phyloP scores from a whole-genome alignment of 2,888 invertebrate species.

The Stenolophus ochropezus region DNA sequence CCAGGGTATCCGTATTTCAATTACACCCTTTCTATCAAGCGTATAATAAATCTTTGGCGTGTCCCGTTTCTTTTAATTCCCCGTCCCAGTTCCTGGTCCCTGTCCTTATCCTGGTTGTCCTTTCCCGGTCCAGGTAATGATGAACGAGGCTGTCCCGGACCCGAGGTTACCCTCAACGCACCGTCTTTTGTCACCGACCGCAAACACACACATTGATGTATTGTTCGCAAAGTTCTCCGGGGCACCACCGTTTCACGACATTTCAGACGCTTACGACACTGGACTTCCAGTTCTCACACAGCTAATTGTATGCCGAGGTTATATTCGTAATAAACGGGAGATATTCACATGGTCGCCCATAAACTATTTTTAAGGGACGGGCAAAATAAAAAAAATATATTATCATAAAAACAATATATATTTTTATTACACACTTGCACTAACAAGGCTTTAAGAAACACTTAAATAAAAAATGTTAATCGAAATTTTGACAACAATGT shows the following conservation, averaged over 20 bases:
- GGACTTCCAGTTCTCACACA: too few relatives aligned
- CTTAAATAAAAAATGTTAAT: too few relatives aligned
- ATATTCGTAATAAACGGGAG: too few relatives aligned
- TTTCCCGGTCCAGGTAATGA: not conserved
- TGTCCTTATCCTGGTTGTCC: not conserved
- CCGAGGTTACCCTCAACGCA: slow-evolving; percentile 7
- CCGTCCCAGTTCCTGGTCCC: not conserved
- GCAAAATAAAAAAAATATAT: too few relatives aligned
- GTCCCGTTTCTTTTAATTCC: not conserved
- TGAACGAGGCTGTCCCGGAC: not conserved
- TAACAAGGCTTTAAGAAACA: too few relatives aligned
- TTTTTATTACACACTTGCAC: too few relatives aligned
- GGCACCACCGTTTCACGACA: not conserved
- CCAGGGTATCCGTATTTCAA: not conserved
- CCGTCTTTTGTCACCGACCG: slow-evolving; percentile 18
- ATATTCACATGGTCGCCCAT: too few relatives aligned
- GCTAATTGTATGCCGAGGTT: too few relatives aligned
- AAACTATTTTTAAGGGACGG: too few relatives aligned
- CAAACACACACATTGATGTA: slow-evolving; percentile 6
- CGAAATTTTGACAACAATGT: too few relatives aligned
- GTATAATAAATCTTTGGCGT: not conserved
- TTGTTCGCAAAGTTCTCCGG: not conserved
- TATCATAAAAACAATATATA: too few relatives aligned
- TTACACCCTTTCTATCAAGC: not conserved
- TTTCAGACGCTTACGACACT: not conserved